Base-by-base conservation (phyloP, 2,888 invertebrate genomes). In the Drosophila demipolita region DNA sequence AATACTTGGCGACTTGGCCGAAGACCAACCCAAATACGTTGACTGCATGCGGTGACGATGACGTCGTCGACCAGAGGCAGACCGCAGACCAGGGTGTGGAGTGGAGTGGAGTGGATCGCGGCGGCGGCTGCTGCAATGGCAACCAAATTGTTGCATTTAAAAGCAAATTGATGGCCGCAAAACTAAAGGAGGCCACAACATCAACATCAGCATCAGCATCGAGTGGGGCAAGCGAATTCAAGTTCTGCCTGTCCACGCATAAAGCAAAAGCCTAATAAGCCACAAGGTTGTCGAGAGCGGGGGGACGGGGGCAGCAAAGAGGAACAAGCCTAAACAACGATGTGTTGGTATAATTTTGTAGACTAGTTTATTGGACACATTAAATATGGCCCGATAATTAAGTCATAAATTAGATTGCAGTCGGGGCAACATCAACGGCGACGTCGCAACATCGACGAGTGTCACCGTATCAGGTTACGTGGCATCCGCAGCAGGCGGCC, bases 341-440 rank as follows among this genome's bases (percentile, higher is more conserved):
- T 80, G 89, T 86, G 83, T 85, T 80, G 84, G 86, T 90, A 89
- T 90, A 90, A 89, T 91, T 91, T 92, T 91, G 91, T 91, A 89
- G 94, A 95, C 94, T 94, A 94, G 94, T 94, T 94, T 94, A 92
- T 92, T 91, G 92, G 91, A 91, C 92, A 90, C 92, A 92, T 92
- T 92, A 92, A 91, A 91, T 92, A 92, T 91, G 91, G 91, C 91
- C 90, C 86, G 92, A 92, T 92, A 92, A 92, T 92, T 92, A 92
- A 92, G 92, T 92, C 92, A 92, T 92, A 92, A 92, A 92, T 92
- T 92, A 91, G 91, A 91, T 91, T 90, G 91, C 83, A 83, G 81
- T 78, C 78, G 62, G 68, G 52, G 66, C 70, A 73, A 76, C 73
- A 69, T 65, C 69, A 42, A 52, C 71, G 65, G 65, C 75, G 66